Conservation (phyloP, 2,113 vertebrate genomes). For the Turnix velox region DNA sequence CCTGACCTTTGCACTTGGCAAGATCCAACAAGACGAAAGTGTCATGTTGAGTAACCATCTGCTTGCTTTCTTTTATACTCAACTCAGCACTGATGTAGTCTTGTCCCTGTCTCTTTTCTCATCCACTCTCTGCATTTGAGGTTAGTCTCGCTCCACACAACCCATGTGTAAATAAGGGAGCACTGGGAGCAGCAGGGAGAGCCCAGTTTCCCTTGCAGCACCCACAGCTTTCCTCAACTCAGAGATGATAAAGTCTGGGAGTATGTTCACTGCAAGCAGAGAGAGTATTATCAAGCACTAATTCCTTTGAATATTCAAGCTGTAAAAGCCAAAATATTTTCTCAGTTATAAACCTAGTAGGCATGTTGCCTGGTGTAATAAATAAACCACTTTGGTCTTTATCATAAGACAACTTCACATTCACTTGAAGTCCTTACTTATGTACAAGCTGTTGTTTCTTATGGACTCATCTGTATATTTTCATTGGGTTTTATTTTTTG, state of each 20-base stretch:
- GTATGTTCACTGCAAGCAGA: not conserved
- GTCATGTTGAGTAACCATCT: not conserved
- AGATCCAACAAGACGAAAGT: not conserved
- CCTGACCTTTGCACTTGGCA: not conserved
- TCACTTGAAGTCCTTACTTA: not conserved
- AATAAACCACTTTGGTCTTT: not conserved
- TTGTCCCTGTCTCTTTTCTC: not conserved
- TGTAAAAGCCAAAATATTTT: not conserved
- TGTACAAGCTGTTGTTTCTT: not conserved
- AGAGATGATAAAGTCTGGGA: not conserved
- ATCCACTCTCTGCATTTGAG: not conserved
- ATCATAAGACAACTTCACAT: not conserved
- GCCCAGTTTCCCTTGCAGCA: not conserved
- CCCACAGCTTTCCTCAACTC: accelerated
- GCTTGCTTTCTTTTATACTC: not conserved
- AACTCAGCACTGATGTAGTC: not conserved
- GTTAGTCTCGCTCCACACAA: not conserved
- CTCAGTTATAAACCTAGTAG: not conserved
- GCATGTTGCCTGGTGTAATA: not conserved
- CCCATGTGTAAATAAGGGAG: accelerated
- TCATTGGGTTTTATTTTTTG: not conserved
- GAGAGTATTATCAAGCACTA: not conserved
- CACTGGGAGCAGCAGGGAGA: not conserved
- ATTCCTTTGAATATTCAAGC: not conserved
- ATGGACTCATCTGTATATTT: not conserved